A percentile compares a stretch with the other conserved stretches of the same genome.
phyloP scores from a whole-genome alignment of 2,113 vertebrate genomes.

The Platysteira castanea region DNA sequence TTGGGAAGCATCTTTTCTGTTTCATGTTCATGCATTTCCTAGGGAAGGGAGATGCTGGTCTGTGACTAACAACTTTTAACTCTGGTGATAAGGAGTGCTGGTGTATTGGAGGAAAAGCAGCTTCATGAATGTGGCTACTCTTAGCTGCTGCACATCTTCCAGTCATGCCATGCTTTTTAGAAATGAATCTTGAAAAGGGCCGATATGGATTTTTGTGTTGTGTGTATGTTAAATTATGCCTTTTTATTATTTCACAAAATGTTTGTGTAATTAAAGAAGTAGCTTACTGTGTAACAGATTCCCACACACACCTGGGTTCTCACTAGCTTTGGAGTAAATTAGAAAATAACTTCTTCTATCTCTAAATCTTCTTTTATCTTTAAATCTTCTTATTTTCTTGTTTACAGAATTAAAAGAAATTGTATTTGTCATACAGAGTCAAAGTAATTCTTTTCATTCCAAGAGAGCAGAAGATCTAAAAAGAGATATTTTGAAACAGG shows the following conservation, averaged over 20 bases:
- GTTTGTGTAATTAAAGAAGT: background rate
- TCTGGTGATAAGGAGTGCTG: background rate
- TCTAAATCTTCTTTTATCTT: slow-evolving; percentile 3
- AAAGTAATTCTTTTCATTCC: slow-evolving; percentile 89
- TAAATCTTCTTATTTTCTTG: slow-evolving; percentile 39
- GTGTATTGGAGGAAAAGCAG: background rate
- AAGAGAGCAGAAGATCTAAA: slow-evolving; percentile 82
- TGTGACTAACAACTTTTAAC: background rate
- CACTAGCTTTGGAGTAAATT: background rate
- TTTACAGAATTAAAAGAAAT: slow-evolving; percentile 85
- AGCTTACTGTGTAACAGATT: background rate
- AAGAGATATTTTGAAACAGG: slow-evolving; percentile 81
- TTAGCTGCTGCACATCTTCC: background rate
- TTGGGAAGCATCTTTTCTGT: background rate
- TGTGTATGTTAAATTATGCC: background rate
- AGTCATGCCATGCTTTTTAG: background rate
- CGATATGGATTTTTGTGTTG: background rate
- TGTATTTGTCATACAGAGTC: slow-evolving; percentile 95
- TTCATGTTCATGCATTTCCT: background rate
- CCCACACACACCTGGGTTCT: background rate
- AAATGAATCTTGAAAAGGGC: background rate
- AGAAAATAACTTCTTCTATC: background rate
- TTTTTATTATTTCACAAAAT: background rate
- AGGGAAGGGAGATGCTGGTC: background rate
- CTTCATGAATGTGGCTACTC: background rate